Percentiles rank a stretch among this genome's conserved stretches.
These are phyloP conservation scores for Lucilia sericata DNA, from an alignment of 1,140 invertebrate species.

Conservation along the genomic window DNA sequence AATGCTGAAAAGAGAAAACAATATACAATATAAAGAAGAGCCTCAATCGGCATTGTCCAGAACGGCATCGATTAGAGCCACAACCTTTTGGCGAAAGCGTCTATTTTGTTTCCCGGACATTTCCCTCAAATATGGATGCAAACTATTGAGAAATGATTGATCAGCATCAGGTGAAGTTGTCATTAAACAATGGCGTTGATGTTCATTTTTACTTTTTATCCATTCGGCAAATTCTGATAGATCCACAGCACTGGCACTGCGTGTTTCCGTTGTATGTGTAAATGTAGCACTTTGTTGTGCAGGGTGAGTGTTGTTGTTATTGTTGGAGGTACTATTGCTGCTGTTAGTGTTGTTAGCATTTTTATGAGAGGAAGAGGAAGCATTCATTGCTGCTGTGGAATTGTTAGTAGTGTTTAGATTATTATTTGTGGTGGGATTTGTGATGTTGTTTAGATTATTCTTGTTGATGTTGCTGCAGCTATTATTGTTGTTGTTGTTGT, in stretches of 20 bases:
- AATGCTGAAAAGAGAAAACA: conserved; percentile 26
- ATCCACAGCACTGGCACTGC: conserved; percentile 43
- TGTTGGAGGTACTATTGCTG: conserved; percentile 23
- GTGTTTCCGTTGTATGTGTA: conserved; percentile 31
- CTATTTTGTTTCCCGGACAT: conserved; percentile 65
- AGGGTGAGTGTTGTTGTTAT: conserved; percentile 20
- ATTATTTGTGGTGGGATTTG: conserved; percentile 10
- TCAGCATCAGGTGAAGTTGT: conserved; percentile 58
- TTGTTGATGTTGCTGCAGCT: neutral
- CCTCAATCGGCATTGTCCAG: conserved; percentile 58
- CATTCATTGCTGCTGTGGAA: neutral
- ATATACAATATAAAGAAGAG: neutral
- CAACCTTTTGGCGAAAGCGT: conserved; percentile 62
- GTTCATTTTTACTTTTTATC: conserved; percentile 48
- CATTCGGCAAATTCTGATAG: conserved; percentile 48
- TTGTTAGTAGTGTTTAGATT: conserved; percentile 46
- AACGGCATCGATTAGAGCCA: conserved; percentile 61
- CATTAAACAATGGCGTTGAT: conserved; percentile 46
- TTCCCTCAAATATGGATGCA: conserved; percentile 63
- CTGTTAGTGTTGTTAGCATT: neutral
- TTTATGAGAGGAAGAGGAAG: neutral
- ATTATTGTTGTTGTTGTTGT: conserved; percentile 14
- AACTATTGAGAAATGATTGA: conserved; percentile 62
- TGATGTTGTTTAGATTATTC: neutral
- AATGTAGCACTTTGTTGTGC: neutral